Evolutionary conservation across 2,113 vertebrate genomes (phyloP).

Genomic region (Solea solea): DNA sequence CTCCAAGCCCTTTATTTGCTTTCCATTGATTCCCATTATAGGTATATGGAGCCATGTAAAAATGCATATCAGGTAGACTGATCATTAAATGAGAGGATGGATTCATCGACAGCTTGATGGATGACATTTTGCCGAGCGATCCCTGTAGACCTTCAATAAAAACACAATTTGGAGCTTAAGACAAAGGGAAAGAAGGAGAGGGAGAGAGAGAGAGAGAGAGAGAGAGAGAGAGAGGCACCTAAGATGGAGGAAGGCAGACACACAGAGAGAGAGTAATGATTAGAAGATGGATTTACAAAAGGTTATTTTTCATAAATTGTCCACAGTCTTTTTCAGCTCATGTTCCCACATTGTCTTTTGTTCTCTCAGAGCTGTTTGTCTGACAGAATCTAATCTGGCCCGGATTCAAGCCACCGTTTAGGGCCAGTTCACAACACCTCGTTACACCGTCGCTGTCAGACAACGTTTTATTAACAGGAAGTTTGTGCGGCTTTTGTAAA

Average conservation of each 20-base stretch:
- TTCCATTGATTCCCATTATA: constrained; percentile 81
- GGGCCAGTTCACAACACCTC: too few species aligned
- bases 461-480: too few species aligned
- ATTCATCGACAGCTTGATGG: constrained; percentile 85
- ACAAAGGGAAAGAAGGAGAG: constrained; percentile 48
- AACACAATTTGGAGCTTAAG: constrained; percentile 78
- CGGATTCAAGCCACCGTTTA: background rate
- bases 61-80: constrained; percentile 79
- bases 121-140: constrained; percentile 81
- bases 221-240: background rate
- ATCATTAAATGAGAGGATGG: constrained; percentile 80
- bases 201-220: too few species aligned
- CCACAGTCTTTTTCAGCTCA: background rate
- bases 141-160: constrained; percentile 80
- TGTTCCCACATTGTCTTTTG: background rate
- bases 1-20: constrained; percentile 71
- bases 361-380: background rate
- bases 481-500: too few species aligned
- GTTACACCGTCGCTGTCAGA: too few species aligned
- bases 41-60: constrained; percentile 72
- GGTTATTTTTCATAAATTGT: background rate
- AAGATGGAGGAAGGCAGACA: too few species aligned
- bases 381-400: background rate
- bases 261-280: constrained; percentile 27
- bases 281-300: constrained; percentile 27